Evolutionary conservation across 2,113 vertebrate genomes (phyloP).

Genomic region (Tachuris rubrigastra): DNA sequence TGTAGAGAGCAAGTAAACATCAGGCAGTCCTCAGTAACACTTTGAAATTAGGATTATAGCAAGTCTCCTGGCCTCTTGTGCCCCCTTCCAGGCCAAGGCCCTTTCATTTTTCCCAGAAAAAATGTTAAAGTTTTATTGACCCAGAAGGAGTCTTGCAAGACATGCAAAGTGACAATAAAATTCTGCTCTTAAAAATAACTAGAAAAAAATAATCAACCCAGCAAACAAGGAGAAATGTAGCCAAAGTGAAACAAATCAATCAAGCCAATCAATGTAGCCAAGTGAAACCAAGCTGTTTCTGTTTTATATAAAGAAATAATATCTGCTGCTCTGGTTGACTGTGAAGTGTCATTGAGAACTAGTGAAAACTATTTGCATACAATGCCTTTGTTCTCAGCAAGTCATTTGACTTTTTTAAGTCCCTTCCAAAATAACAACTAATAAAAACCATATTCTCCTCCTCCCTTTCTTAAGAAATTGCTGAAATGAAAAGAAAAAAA

Average conservation of each 20-base stretch:
- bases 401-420: background rate
- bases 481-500: background rate
- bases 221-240: background rate
- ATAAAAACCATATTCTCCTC: background rate
- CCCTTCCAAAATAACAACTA: background rate
- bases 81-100: background rate
- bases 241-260: background rate
- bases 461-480: background rate
- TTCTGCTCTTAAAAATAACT: background rate
- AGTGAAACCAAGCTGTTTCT: background rate
- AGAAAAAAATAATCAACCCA: background rate
- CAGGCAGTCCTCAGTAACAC: background rate
- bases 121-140: background rate
- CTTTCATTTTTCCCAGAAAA: background rate
- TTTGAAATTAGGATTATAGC: background rate
- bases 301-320: background rate
- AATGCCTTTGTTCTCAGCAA: background rate
- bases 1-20: background rate
- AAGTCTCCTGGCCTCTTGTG: background rate
- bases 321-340: background rate
- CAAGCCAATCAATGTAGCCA: background rate
- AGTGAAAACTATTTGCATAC: background rate
- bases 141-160: background rate
- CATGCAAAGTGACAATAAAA: background rate
- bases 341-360: background rate